Evolutionary conservation across 1,140 invertebrate species (phyloP), one percentile per base, ranked within the genome.

Genomic region (Drosophila teissieri): DNA sequence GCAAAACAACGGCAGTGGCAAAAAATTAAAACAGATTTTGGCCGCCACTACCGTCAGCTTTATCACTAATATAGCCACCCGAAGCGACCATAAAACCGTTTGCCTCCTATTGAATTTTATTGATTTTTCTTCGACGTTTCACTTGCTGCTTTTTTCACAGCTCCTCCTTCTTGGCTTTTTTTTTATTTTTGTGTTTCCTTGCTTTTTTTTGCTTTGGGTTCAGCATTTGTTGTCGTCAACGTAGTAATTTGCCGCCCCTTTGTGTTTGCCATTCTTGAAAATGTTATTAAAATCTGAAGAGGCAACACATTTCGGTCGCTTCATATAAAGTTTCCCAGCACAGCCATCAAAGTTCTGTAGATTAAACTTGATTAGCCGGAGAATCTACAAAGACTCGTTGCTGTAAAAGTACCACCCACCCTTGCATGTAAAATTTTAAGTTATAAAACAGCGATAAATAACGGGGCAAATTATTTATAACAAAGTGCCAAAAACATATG

Each of bases 61-160:
- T 73, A 74, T 73, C 56, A 63, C 69, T 73, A 74, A 73, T 73
- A 73, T 70, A 53, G 72, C 44, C 39, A 64, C 49, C 58, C 49
- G 74, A 82, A 76, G 53, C 68, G 72, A 80, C 68, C 64, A 88
- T 86, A 78, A 86, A 88, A 88, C 64, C 74, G 79, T 81, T 85
- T 58, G 62, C 78, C 74, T 74, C 54, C 82, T 74, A 86, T 86
- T 83, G 84, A 83, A 88, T 88, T 88, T 86, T 86, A 86, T 86
- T 83, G 83, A 88, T 88, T 88, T 86, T 86, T 68, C 77, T 46
- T 60, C 37, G n/a, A 52, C 24, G 8, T 49, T 68, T 68, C 49
- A 24, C 27, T 73, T 53, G 46, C 36, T 61, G 24, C 46, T 63
- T 49, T 45, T 45, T 22, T 45, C 40, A 27, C 55, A 49, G 48